Percentiles rank a stretch among this genome's conserved stretches.
Conservation (phyloP, 64 coral and sea anemone genomes). For the Hydrozoanthus tunicans region DNA sequence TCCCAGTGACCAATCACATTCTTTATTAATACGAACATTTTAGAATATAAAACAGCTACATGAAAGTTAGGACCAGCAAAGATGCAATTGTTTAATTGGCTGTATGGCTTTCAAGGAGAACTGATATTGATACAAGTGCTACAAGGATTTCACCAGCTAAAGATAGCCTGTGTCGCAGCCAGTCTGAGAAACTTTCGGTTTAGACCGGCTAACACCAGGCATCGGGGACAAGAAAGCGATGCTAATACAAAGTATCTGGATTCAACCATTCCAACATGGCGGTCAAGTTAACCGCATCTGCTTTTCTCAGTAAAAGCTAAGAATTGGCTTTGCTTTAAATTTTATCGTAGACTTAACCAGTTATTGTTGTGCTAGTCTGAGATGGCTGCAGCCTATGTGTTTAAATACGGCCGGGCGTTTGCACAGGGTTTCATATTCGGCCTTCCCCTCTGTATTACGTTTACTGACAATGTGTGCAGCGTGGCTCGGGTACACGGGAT, state of each 20-base stretch:
- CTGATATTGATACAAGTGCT: no score
- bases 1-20: no score
- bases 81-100: no score
- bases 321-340: neutral
- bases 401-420: constrained; percentile 43
- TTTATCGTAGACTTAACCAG: neutral
- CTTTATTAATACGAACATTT: no score
- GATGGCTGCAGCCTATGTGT: constrained; percentile 41
- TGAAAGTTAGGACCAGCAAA: no score
- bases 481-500: constrained; percentile 64
- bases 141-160: no score
- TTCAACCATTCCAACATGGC: neutral
- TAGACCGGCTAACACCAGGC: no score
- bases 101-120: no score
- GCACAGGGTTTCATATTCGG: constrained; percentile 63
- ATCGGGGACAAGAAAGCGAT: neutral
- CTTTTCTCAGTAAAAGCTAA: neutral
- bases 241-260: neutral
- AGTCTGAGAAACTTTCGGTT: no score
- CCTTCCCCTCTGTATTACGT: constrained; percentile 64
- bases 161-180: no score
- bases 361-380: neutral
- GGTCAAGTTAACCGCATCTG: neutral
- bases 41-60: no score
- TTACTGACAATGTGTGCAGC: constrained; percentile 71